phyloP scores from a whole-genome alignment of 2,797 vertebrate species.

The Bucorvus abyssinicus region DNA sequence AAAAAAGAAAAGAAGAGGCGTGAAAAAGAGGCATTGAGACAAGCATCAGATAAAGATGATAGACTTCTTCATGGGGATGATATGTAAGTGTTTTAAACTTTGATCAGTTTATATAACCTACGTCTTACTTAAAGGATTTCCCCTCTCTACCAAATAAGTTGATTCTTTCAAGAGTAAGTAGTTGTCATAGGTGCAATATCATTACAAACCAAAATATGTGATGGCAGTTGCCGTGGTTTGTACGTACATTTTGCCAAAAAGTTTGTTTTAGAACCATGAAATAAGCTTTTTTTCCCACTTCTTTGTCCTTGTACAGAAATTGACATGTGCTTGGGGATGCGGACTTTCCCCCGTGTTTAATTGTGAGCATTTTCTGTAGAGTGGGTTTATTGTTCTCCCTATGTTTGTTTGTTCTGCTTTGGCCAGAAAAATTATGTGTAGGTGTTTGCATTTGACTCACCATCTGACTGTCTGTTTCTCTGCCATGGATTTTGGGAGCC shows the following conservation, averaged over 20 bases:
- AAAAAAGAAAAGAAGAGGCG: slow-evolving; percentile 96
- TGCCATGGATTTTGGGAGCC: not conserved
- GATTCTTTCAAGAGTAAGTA: not conserved
- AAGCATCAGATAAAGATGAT: slow-evolving; percentile 88
- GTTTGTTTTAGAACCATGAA: not conserved
- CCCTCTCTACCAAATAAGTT: not conserved
- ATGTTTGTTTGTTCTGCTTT: not conserved
- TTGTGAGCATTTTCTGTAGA: not conserved
- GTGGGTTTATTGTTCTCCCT: not conserved
- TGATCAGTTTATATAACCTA: not conserved
- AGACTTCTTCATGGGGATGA: slow-evolving; percentile 82
- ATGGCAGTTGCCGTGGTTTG: not conserved
- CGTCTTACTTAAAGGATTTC: not conserved
- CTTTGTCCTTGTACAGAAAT: not conserved
- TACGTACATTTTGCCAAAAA: not conserved
- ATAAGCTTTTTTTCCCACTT: not conserved
- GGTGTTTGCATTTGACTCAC: not conserved
- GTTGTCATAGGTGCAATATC: not conserved
- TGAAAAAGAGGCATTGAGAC: slow-evolving; percentile 88
- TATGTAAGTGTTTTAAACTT: slow-evolving; percentile 74
- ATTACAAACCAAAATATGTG: not conserved
- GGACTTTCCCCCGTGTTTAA: not conserved
- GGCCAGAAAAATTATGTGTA: not conserved
- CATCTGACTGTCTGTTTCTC: not conserved
- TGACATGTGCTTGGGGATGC: not conserved